Conservation (phyloP, 2,113 vertebrate species). For the Vidua macroura region DNA sequence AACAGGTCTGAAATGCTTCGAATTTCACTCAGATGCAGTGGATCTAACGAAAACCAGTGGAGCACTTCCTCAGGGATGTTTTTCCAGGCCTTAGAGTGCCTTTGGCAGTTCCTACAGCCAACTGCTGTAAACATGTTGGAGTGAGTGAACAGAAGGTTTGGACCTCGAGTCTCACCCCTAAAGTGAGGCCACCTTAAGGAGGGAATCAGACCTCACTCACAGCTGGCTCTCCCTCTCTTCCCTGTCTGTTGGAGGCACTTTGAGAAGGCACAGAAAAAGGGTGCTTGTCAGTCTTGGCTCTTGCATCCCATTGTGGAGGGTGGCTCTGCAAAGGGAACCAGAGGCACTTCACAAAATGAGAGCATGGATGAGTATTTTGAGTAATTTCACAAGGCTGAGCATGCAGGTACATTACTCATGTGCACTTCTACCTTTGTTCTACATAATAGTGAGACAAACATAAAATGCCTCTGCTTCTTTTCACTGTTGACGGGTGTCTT, state of each 20-base stretch:
- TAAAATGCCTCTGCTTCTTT: not conserved
- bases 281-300: not conserved
- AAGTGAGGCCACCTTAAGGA: not conserved
- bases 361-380: not conserved
- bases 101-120: not conserved
- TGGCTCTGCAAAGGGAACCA: not conserved
- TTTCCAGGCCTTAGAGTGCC: not conserved
- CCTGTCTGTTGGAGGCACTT: not conserved
- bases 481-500: fast-evolving
- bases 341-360: not conserved
- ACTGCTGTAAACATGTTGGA: not conserved
- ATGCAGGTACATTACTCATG: not conserved
- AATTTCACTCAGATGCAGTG: not conserved
- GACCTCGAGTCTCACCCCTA: not conserved
- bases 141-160: not conserved
- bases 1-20: not conserved
- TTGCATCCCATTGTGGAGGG: not conserved
- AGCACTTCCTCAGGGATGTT: slow-evolving; percentile 6
- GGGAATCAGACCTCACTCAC: not conserved
- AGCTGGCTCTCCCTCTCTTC: not conserved
- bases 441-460: not conserved
- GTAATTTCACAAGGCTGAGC: not conserved
- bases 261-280: not conserved
- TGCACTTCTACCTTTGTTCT: not conserved
- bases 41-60: not conserved